Percentiles rank a stretch among this genome's conserved stretches.
Conservation (phyloP, 2,888 invertebrate species). For the Drosophila paranaensis region DNA sequence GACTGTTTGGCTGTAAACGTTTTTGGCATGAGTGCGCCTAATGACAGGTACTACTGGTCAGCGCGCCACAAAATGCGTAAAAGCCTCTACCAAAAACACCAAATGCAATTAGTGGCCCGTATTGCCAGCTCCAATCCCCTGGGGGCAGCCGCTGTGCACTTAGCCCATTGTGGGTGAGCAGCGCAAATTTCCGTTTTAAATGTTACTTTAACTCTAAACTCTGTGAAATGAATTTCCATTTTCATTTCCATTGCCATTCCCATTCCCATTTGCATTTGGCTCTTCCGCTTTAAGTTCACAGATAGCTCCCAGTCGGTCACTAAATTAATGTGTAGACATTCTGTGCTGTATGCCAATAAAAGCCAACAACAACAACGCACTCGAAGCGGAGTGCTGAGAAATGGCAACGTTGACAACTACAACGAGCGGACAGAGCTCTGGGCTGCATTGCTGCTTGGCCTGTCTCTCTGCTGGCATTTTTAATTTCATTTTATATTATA, state of each 20-base stretch:
- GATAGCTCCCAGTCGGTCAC: constrained; percentile 19
- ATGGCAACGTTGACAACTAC: constrained; percentile 46
- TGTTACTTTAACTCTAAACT: constrained; percentile 42
- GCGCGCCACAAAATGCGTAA: constrained; percentile 64
- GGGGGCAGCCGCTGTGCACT: constrained; percentile 11
- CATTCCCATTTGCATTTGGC: constrained; percentile 16
- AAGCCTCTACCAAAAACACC: constrained; percentile 56
- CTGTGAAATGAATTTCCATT: constrained; percentile 33
- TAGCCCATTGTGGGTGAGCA: constrained; percentile 24
- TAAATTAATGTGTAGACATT: constrained; percentile 72
- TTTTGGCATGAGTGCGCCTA: constrained; percentile 55
- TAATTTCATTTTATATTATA: constrained; percentile 69
- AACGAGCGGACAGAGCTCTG: constrained; percentile 11
- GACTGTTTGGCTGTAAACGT: constrained; percentile 61
- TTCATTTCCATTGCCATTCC: constrained; percentile 8
- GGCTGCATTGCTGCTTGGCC: constrained; percentile 31
- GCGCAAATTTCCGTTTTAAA: constrained; percentile 20
- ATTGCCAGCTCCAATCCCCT: constrained; percentile 15
- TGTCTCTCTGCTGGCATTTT: constrained; percentile 62
- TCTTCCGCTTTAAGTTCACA: constrained; percentile 31
- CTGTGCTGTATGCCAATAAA: constrained; percentile 50
- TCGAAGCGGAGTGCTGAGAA: constrained; percentile 28
- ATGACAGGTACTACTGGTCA: constrained; percentile 70
- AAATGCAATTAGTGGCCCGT: constrained; percentile 73
- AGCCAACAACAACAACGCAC: constrained; percentile 30